Evolutionary conservation across 1,140 invertebrate genomes (phyloP).

Genomic region (Cotesia chilonis): DNA sequence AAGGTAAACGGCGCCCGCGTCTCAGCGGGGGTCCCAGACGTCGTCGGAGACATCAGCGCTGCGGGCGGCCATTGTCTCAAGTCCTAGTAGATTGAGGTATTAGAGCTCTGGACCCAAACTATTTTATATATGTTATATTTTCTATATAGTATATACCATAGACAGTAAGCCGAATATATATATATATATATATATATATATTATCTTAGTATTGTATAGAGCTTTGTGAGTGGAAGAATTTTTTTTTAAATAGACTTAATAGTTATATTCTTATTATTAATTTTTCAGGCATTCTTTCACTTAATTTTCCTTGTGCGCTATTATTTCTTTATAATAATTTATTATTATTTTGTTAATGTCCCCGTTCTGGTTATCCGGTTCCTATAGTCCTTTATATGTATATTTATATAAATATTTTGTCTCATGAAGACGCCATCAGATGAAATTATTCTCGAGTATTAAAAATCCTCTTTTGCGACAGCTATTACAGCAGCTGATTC

Average conservation of each 20-base stretch:
- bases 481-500: conserved; percentile 51
- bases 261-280: conserved; percentile 29
- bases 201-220: background rate
- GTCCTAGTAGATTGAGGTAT: conserved; percentile 12
- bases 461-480: conserved; percentile 12
- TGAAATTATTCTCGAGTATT: conserved; percentile 27
- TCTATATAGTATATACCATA: too few relatives aligned
- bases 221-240: conserved; percentile 14
- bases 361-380: background rate
- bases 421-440: conserved; percentile 14
- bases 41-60: conserved; percentile 64
- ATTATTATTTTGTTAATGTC: background rate
- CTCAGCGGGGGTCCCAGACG: conserved; percentile 62
- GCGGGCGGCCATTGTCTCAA: conserved; percentile 65
- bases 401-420: background rate
- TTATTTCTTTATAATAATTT: background rate
- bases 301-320: conserved; percentile 45
- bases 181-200: too few relatives aligned
- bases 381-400: background rate
- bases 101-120: background rate
- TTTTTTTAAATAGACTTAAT: conserved; percentile 30
- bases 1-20: conserved; percentile 57
- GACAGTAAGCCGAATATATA: too few relatives aligned
- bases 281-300: conserved; percentile 39
- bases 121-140: too few relatives aligned